phyloP scores from a whole-genome alignment of 2,113 vertebrate species.

The Otolemur garnettii region DNA sequence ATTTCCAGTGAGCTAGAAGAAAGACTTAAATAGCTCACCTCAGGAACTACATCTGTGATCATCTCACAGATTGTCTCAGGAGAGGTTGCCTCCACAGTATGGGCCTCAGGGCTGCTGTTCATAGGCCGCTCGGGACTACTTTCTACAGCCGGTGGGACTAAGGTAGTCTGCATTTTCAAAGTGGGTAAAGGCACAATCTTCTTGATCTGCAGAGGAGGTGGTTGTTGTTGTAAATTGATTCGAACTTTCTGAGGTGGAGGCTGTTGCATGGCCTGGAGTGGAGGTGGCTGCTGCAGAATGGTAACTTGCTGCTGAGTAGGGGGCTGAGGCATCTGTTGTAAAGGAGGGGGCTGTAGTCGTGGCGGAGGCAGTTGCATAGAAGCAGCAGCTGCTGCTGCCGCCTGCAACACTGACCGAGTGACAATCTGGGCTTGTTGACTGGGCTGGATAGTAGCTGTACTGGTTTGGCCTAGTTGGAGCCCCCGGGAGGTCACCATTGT shows the following conservation, averaged over 20 bases:
- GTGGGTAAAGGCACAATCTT: conserved; percentile 83
- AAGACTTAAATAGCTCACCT: conserved; percentile 77
- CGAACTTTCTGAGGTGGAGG: conserved; percentile 90
- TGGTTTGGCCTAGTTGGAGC: conserved; percentile 83
- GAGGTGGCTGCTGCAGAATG: conserved; percentile 87
- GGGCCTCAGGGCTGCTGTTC: conserved; percentile 74
- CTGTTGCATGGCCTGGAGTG: conserved; percentile 88
- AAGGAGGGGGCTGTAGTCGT: conserved; percentile 87
- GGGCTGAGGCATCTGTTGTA: conserved; percentile 91
- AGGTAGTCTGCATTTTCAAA: conserved; percentile 87
- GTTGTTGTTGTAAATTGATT: conserved; percentile 86
- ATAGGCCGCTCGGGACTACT: conserved; percentile 76
- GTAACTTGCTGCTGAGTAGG: conserved; percentile 93
- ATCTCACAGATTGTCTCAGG: conserved; percentile 85
- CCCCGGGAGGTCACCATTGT: conserved; percentile 87
- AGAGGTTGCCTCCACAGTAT: conserved; percentile 79
- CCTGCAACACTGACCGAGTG: conserved; percentile 85
- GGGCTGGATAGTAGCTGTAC: conserved; percentile 81
- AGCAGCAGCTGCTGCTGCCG: conserved; percentile 83
- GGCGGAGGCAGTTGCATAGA: conserved; percentile 84
- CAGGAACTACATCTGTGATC: conserved; percentile 86
- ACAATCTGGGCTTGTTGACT: conserved; percentile 85
- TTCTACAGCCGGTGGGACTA: conserved; percentile 81
- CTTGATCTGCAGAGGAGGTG: conserved; percentile 94
- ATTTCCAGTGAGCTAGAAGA: background rate